phyloP scores from a whole-genome alignment of 1,140 invertebrate species.

The Aleiodes sp. region DNA sequence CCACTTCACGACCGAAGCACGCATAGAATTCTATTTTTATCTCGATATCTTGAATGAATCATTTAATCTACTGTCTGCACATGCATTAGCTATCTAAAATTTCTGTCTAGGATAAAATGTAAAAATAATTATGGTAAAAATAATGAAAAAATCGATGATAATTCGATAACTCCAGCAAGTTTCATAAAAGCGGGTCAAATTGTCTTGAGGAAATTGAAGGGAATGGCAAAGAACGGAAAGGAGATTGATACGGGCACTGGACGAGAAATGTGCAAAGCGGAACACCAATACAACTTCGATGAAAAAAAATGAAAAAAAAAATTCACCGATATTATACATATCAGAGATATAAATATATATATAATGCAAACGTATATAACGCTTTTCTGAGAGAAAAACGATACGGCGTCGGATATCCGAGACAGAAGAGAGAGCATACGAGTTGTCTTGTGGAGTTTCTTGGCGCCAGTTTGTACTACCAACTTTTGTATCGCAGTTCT shows the following conservation, averaged over 20 bases:
- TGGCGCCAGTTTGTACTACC: constrained; percentile 17
- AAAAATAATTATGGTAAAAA: too few relatives aligned
- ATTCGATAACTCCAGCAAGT: not conserved
- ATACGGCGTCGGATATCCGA: constrained; percentile 13
- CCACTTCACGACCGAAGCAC: too few relatives aligned
- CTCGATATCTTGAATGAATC: too few relatives aligned
- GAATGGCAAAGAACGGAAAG: constrained; percentile 9
- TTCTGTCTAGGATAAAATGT: too few relatives aligned
- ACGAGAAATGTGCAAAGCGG: constrained; percentile 1
- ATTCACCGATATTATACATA: not conserved
- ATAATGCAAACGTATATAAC: too few relatives aligned
- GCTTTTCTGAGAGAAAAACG: not conserved
- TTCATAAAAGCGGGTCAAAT: not conserved
- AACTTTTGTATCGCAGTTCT: too few relatives aligned
- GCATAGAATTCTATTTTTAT: too few relatives aligned
- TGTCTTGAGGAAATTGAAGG: constrained; percentile 5
- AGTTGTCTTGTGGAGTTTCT: constrained; percentile 12
- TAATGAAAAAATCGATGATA: too few relatives aligned
- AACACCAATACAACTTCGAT: not conserved
- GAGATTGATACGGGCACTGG: constrained; percentile 3
- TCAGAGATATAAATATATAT: not conserved
- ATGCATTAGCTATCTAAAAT: too few relatives aligned
- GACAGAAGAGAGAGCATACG: constrained; percentile 13
- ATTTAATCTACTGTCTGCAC: too few relatives aligned
- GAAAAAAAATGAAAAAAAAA: too few relatives aligned